phyloP scores from a whole-genome alignment of 2,888 invertebrate genomes.

The Cinara cedri region DNA sequence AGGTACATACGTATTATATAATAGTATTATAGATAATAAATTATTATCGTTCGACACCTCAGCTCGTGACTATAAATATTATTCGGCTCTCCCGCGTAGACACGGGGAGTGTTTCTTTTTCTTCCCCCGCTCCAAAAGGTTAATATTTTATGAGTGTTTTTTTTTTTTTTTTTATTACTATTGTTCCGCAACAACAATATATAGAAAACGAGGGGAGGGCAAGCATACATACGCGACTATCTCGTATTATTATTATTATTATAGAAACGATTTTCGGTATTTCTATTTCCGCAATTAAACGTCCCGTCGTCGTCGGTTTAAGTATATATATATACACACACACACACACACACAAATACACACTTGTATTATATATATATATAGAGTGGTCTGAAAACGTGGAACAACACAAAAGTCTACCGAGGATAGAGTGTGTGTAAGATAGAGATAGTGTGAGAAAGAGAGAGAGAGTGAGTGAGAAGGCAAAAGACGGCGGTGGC shows the following conservation, averaged over 20 bases:
- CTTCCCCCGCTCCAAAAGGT: neutral
- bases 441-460: neutral
- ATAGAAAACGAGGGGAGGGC: too few species aligned
- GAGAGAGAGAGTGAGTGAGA: neutral
- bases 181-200: neutral
- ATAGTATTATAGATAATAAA: neutral
- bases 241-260: neutral
- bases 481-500: neutral
- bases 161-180: neutral
- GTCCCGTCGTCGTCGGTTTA: neutral
- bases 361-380: too few species aligned
- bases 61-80: neutral
- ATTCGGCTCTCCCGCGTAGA: neutral
- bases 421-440: neutral
- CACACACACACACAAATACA: too few species aligned
- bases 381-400: too few species aligned
- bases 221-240: too few species aligned
- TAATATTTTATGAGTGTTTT: constrained; percentile 28
- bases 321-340: too few species aligned
- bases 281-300: constrained; percentile 50
- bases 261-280: constrained; percentile 42
- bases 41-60: constrained; percentile 44
- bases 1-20: too few species aligned
- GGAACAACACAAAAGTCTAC: too few species aligned
- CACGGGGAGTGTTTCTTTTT: neutral